Base-by-base conservation (phyloP, 2,888 invertebrate species). In the Tupiocoris notatus region DNA sequence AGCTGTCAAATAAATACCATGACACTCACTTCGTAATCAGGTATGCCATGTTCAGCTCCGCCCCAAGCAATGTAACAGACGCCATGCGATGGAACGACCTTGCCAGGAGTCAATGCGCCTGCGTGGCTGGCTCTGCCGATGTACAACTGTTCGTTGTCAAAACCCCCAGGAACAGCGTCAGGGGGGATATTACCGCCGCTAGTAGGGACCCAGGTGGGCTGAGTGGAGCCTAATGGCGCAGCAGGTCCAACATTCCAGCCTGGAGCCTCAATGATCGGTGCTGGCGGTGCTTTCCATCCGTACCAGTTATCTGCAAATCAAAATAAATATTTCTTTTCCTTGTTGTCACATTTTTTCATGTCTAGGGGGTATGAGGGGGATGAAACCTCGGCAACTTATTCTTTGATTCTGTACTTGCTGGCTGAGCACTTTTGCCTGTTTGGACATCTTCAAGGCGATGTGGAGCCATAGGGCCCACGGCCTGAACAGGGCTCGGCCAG, bases 41-140 rank as follows among this genome's bases (percentile, higher is more conserved):
- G 81, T 81, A 90, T 89, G 17, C 87, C 87, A 81, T 92, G 89
- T 81, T 91, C 90, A 16, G 84, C 86, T 16, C 92, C 92, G 20
- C 93, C 93, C 91, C 92, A 95, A 20, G 94, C 84, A 16, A 94
- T 84, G 81, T 90, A 93, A 78, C 89, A 89, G 0, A 88, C 86
- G 9, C 89, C 89, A 81, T 91, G 89, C 16, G 91, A 88, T 2
- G 91, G 89, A 63, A 91, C 86, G 79, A 91, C 87, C 84, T 93
- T 93, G 22, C 94, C 94, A 67, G 94, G 93, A 79, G 93, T 88
- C 58, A 92, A 83, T n/a, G 89, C 91, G 6, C 90, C 90, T 80
- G 89, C 89, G 82, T 91, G 91, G 20, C 84, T 84, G 1, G 91
- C 91, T 81, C 94, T 87, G 17, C 90, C 89, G 1, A 92, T 88